Percentiles rank a stretch among this genome's conserved stretches.
Conservation (phyloP, 2,797 vertebrate genomes). For the Megalops cyprinoides region DNA sequence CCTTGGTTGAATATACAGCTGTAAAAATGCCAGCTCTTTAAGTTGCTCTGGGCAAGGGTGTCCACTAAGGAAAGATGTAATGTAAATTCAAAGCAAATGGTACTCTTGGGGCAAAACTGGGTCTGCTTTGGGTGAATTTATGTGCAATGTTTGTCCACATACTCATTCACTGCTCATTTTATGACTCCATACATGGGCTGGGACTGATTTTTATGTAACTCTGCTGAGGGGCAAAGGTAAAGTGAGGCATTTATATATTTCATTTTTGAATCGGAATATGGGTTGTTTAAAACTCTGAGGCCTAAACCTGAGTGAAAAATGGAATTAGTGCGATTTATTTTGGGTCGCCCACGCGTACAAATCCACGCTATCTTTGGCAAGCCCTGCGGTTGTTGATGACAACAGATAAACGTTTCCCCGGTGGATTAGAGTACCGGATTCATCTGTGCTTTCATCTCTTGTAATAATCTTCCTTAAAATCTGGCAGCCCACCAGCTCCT, state of each 20-base stretch:
- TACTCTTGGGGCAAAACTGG: not conserved
- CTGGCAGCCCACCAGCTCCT: not conserved
- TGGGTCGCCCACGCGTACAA: not conserved
- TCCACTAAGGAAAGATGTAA: too few relatives aligned
- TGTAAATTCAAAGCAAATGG: constrained; percentile 15
- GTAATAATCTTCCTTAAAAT: constrained; percentile 18
- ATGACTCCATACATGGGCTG: too few relatives aligned
- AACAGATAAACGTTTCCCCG: constrained; percentile 21
- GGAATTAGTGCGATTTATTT: constrained; percentile 8
- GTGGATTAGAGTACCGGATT: constrained; percentile 27
- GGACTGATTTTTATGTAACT: too few relatives aligned
- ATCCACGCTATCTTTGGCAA: constrained; percentile 7
- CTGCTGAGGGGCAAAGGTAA: too few relatives aligned
- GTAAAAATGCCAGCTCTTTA: too few relatives aligned
- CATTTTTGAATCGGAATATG: too few relatives aligned
- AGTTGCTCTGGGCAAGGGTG: too few relatives aligned
- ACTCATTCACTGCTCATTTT: not conserved
- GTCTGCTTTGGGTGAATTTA: not conserved
- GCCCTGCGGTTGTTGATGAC: constrained; percentile 12
- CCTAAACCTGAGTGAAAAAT: not conserved
- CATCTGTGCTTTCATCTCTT: constrained; percentile 21
- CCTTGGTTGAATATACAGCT: not conserved
- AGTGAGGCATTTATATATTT: too few relatives aligned
- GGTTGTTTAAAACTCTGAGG: not conserved
- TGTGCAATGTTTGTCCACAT: not conserved